Evolutionary conservation across 2,888 invertebrate genomes (phyloP).

Genomic region (Drosophila testacea): DNA sequence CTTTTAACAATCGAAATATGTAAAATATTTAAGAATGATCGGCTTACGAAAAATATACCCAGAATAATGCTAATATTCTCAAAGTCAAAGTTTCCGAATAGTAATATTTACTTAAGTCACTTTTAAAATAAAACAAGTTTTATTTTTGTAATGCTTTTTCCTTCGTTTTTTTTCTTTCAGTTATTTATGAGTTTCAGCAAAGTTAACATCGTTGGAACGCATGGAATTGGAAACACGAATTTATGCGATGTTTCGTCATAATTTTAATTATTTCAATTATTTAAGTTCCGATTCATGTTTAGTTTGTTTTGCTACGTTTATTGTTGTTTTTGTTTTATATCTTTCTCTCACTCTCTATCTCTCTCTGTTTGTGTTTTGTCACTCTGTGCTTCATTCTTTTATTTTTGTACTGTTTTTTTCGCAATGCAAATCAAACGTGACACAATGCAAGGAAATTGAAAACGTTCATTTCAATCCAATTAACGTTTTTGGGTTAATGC

Average conservation of each 20-base stretch:
- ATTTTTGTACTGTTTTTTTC: conserved; percentile 31
- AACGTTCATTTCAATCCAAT: conserved; percentile 82
- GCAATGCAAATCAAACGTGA: conserved; percentile 74
- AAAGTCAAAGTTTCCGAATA: too few relatives aligned
- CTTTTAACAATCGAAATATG: too few relatives aligned
- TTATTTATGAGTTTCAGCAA: neutral
- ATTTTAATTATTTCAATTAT: conserved; percentile 1
- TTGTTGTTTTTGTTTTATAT: neutral
- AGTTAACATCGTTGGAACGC: too few relatives aligned
- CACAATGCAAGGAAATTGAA: conserved; percentile 76
- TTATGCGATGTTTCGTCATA: neutral
- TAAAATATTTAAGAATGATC: too few relatives aligned
- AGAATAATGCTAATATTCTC: too few relatives aligned
- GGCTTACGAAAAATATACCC: too few relatives aligned
- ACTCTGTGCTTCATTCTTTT: neutral
- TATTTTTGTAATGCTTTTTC: too few relatives aligned
- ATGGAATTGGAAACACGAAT: neutral
- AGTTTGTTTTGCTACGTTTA: conserved; percentile 13
- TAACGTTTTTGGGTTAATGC: conserved; percentile 84
- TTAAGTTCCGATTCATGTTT: conserved; percentile 9
- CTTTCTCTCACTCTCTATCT: neutral
- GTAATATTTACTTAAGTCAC: too few relatives aligned
- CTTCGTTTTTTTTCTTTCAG: too few relatives aligned
- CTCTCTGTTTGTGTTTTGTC: neutral
- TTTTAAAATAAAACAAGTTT: too few relatives aligned